Percentiles rank a stretch among this genome's conserved stretches.
phyloP scores from a whole-genome alignment of 92 coral and sea anemone genomes.

The Porites cylindrica region DNA sequence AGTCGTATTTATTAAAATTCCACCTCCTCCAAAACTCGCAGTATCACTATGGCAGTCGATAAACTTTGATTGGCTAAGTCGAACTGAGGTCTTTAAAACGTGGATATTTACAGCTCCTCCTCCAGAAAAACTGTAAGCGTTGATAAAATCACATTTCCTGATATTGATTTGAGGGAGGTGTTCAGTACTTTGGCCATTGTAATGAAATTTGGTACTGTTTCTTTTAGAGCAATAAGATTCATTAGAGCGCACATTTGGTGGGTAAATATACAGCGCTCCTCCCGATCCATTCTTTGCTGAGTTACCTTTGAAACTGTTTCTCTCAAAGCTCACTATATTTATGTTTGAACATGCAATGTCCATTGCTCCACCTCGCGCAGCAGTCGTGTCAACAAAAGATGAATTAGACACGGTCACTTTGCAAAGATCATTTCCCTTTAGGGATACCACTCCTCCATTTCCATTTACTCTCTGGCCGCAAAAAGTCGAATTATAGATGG shows the following conservation, averaged over 20 bases:
- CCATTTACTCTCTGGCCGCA: no score
- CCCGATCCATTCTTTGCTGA: not conserved
- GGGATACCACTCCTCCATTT: constrained; percentile 1
- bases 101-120: not conserved
- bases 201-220: not conserved
- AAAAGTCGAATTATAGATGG: no score
- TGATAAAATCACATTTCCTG: not conserved
- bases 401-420: not conserved
- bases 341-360: not conserved
- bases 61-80: not conserved
- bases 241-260: not conserved
- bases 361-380: constrained; percentile 23
- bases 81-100: not conserved
- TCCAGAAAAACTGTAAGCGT: not conserved
- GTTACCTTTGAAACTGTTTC: not conserved
- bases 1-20: not conserved
- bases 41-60: not conserved
- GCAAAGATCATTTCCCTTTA: not conserved
- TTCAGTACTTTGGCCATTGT: not conserved
- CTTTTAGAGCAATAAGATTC: not conserved
- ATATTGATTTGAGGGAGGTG: not conserved
- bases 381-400: constrained; percentile 11
- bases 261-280: not conserved
- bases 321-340: not conserved
- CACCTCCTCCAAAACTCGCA: not conserved